Evolutionary conservation across 1,140 invertebrate species (phyloP), one percentile per base, ranked within the genome.

Genomic region (Palaemon carinicauda): DNA sequence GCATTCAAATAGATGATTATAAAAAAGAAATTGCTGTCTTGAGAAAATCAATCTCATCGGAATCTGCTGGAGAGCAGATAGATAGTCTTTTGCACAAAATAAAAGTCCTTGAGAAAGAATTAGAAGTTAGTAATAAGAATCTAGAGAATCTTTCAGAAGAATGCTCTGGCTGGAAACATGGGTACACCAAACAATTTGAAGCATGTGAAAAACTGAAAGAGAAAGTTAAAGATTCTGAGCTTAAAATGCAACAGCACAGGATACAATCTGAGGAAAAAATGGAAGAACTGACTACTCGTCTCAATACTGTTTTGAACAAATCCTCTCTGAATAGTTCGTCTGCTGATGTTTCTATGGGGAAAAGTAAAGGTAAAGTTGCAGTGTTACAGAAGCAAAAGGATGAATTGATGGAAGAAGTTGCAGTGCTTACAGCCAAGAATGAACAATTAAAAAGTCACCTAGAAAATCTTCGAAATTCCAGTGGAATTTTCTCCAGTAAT

Each of bases 201-300:
- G 65, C 31, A 51, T 73, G 77, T 80, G 75, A 80, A n/a, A 78
- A 80, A 14, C 78, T 69, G 31, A 86, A 31, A 24, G 51, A 19
- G 12, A n/a, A 53, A 9, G 52, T 53, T 29, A 41, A 52, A 53
- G 19, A 80, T 17, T 21, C 27, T 9, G 77, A 80, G 24, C 24
- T 33, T 19, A 15, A 80, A n/a, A 15, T 56, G 24, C 14, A 77
- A 27, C 50, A 82, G 33, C 27, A 83, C 27, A 51, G 33, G 53
- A 31, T 21, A 41, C 52, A 80, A 31, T 41, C 33, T 41, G 65
- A 86, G 41, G 77, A 53, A 51, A 80, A 80, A 29, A 12, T 80
- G 3, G 17, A 1, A 24, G 60, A 74, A 12, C 15, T 80, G 5
- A 71, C 21, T 3, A 54, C 54, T 19, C 52, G 51, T 3, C n/a